These are phyloP conservation scores for Drosophila grimshawi DNA, from an alignment of 1,140 invertebrate genomes.

Conservation along the genomic window DNA sequence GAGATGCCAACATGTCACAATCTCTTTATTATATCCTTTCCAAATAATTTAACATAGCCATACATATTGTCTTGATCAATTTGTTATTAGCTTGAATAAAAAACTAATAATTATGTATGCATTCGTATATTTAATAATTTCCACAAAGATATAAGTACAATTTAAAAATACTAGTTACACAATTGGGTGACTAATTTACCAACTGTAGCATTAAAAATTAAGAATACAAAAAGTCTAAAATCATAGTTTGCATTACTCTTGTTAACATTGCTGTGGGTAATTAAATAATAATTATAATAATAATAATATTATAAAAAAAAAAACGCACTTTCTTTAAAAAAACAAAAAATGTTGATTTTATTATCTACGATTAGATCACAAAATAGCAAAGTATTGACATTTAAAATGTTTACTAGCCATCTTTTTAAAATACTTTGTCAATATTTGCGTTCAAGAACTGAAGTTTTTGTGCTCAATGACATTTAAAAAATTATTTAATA, in stretches of 20 bases:
- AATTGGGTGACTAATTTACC: background rate
- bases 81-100: background rate
- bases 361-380: constrained; percentile 60
- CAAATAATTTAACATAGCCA: too few relatives aligned
- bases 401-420: background rate
- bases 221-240: background rate
- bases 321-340: too few relatives aligned
- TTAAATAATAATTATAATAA: background rate
- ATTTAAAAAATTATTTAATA: background rate
- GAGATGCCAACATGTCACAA: too few relatives aligned
- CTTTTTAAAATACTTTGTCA: constrained; percentile 40
- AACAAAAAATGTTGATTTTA: constrained; percentile 32
- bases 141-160: constrained; percentile 1
- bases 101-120: background rate
- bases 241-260: too few relatives aligned
- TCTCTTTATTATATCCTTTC: too few relatives aligned
- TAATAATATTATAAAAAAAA: too few relatives aligned
- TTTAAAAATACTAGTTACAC: background rate
- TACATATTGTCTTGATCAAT: too few relatives aligned
- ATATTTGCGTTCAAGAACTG: background rate
- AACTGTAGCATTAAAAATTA: background rate
- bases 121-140: background rate
- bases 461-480: background rate
- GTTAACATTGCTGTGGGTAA: background rate
- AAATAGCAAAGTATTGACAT: constrained; percentile 45